phyloP scores from a whole-genome alignment of 2,797 vertebrate genomes.

The Hyperoplus lanceolatus region DNA sequence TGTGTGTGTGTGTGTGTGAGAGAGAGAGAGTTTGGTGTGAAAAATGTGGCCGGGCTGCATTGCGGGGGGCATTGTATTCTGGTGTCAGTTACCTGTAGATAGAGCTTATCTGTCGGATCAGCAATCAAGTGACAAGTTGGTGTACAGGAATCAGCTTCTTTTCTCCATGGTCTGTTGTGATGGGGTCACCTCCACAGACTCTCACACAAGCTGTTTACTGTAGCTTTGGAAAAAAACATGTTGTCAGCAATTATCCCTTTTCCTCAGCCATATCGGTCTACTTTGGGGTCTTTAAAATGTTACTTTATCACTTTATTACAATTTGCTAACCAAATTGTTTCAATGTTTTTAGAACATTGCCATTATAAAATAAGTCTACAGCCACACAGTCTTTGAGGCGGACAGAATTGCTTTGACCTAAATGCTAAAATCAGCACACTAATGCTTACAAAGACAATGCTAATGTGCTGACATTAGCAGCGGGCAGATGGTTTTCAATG shows the following conservation, averaged over 20 bases:
- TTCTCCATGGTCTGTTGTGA: conserved; percentile 24
- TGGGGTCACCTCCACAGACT: conserved; percentile 41
- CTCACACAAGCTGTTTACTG: conserved; percentile 11
- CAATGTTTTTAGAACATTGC: neutral
- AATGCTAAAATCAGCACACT: neutral
- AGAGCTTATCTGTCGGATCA: conserved; percentile 58
- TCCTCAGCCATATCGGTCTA: neutral
- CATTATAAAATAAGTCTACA: neutral
- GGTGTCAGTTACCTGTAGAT: conserved; percentile 47
- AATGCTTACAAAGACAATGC: neutral
- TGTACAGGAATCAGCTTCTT: conserved; percentile 34
- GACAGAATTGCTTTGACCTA: neutral
- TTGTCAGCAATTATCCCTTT: neutral
- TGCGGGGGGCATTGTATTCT: conserved; percentile 42
- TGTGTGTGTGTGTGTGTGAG: neutral
- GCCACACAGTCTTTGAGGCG: neutral
- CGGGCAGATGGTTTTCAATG: neutral
- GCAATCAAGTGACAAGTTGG: conserved; percentile 41
- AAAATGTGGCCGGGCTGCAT: conserved; percentile 74
- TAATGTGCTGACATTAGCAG: neutral
- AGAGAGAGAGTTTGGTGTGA: conserved; percentile 21
- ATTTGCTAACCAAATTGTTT: neutral
- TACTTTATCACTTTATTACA: neutral
- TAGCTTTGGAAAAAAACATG: neutral
- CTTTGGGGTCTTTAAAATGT: neutral